Conservation (phyloP, 37 sponge, comb jelly and placozoan species). For the Beroe forskalii region DNA sequence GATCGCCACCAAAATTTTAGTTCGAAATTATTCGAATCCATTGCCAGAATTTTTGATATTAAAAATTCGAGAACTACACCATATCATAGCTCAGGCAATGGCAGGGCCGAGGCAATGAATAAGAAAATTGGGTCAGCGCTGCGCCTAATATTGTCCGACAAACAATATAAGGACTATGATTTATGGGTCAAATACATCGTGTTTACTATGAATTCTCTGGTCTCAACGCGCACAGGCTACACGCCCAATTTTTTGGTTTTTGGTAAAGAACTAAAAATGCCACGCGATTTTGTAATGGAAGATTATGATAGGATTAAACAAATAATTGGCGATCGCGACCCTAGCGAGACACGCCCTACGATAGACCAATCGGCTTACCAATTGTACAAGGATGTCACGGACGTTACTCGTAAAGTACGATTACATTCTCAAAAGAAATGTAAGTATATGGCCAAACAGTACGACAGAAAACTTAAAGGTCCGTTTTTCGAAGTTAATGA, state of each 20-base stretch:
- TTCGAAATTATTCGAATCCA: background rate
- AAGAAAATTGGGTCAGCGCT: background rate
- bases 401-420: background rate
- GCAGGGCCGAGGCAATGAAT: background rate
- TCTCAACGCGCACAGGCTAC: background rate
- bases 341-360: too few species aligned
- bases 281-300: background rate
- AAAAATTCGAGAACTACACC: background rate
- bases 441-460: conserved; percentile 2
- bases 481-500: background rate
- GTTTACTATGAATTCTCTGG: background rate
- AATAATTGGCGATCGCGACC: background rate
- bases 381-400: background rate
- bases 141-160: background rate
- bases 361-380: background rate
- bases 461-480: conserved; percentile 7
- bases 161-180: conserved; percentile 6
- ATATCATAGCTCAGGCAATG: background rate
- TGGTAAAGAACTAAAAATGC: background rate
- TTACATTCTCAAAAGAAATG: background rate
- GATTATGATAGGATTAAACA: background rate
- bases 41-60: background rate
- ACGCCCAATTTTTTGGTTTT: background rate
- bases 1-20: background rate
- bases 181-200: background rate